Evolutionary conservation across 2,797 vertebrate genomes (phyloP).

Genomic region (Gymnoscopelus microlampas): DNA sequence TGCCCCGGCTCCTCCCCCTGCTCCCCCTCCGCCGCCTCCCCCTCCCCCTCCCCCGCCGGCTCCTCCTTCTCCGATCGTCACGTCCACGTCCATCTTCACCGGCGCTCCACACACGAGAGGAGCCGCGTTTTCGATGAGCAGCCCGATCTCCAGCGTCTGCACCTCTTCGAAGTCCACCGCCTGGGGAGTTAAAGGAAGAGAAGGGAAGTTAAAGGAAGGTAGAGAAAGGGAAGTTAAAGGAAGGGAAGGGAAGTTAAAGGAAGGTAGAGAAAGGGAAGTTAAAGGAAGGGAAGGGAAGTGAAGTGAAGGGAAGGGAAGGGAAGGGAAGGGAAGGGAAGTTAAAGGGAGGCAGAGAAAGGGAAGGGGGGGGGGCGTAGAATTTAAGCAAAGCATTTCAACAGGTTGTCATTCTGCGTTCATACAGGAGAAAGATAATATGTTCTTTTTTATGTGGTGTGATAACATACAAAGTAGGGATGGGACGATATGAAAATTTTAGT

Average conservation of each 20-base stretch:
- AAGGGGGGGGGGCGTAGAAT: not conserved
- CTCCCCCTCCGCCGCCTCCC: slow-evolving; percentile 78
- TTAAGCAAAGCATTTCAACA: not conserved
- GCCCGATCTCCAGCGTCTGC: slow-evolving; percentile 81
- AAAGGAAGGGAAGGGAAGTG: not conserved
- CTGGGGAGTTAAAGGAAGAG: slow-evolving; percentile 53
- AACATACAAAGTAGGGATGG: no score
- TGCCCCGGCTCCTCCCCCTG: slow-evolving; percentile 66
- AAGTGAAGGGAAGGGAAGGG: not conserved
- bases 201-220: not conserved
- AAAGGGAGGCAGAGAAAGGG: not conserved
- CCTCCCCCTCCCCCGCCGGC: slow-evolving; percentile 56
- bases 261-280: not conserved
- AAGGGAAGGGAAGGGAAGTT: no score
- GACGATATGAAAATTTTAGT: no score
- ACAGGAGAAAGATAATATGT: no score
- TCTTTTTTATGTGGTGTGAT: no score
- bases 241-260: not conserved
- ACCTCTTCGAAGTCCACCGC: slow-evolving; percentile 89
- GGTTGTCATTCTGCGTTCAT: no score
- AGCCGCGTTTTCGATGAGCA: slow-evolving; percentile 88
- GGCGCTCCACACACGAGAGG: slow-evolving; percentile 83
- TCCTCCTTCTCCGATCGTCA: slow-evolving; percentile 68
- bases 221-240: not conserved
- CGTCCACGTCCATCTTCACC: slow-evolving; percentile 41